Percentiles rank a stretch among this genome's conserved stretches.
Evolutionary conservation across 2,797 vertebrate species (phyloP).

Genomic region (Eremophila alpestris): DNA sequence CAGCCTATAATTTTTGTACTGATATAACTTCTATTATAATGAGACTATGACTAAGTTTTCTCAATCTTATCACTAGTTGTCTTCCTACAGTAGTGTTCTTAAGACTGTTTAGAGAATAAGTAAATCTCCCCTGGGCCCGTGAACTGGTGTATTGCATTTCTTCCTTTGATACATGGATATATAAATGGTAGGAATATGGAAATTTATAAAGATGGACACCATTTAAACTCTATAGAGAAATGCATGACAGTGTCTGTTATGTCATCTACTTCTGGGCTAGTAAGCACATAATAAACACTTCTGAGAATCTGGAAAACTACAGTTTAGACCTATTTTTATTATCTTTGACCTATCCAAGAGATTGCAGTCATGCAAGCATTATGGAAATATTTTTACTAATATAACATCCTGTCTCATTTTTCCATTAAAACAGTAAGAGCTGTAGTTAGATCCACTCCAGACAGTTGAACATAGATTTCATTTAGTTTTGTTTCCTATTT

Average conservation of each 20-base stretch:
- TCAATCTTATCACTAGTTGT: background rate
- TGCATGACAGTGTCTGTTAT: background rate
- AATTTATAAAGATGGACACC: background rate
- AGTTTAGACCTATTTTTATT: background rate
- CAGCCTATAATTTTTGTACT: background rate
- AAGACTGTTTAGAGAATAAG: background rate
- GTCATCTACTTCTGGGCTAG: background rate
- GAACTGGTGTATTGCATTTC: background rate
- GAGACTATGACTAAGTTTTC: background rate
- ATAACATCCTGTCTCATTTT: background rate
- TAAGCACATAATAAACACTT: background rate
- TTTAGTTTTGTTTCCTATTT: background rate
- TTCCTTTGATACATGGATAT: background rate
- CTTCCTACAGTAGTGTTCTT: background rate
- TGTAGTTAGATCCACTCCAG: background rate
- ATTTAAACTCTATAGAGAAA: background rate
- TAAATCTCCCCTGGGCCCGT: background rate
- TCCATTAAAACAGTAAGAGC: background rate
- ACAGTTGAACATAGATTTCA: background rate
- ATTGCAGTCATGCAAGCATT: background rate
- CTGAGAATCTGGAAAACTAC: background rate
- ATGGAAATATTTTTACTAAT: background rate
- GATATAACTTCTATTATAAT: background rate
- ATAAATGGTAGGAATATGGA: background rate
- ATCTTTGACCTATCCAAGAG: background rate